A percentile compares a stretch with the other conserved stretches of the same genome.
Conservation (phyloP, 2,797 vertebrate genomes). For the Catharus ustulatus region DNA sequence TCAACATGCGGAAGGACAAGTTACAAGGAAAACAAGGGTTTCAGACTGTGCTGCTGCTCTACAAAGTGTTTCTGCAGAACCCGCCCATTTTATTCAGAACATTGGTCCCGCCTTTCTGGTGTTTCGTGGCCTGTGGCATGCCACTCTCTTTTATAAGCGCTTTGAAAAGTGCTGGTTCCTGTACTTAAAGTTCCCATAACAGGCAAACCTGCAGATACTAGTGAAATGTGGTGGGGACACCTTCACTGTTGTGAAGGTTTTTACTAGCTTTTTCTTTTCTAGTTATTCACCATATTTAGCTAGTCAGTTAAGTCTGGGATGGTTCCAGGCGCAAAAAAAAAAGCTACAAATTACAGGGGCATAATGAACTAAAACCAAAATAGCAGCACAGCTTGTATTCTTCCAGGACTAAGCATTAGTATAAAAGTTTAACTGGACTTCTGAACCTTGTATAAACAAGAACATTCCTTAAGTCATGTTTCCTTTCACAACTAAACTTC, state of each 20-base stretch:
- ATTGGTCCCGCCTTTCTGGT: neutral
- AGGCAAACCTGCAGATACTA: neutral
- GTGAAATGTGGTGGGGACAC: neutral
- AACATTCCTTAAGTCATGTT: neutral
- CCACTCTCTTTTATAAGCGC: rapidly evolving
- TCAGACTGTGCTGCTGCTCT: neutral
- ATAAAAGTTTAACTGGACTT: neutral
- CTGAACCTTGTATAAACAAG: neutral
- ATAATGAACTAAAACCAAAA: neutral
- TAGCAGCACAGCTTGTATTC: neutral
- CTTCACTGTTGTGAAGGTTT: rapidly evolving
- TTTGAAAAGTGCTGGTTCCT: neutral
- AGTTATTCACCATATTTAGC: neutral
- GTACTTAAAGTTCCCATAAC: neutral
- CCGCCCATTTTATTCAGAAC: neutral
- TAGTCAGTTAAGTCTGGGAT: neutral
- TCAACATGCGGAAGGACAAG: neutral
- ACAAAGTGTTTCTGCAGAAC: neutral
- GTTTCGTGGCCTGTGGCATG: rapidly evolving
- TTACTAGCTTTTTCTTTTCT: neutral
- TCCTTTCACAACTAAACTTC: neutral
- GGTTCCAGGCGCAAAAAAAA: neutral
- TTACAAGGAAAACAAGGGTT: neutral
- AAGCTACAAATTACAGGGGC: neutral
- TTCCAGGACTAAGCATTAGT: neutral